These are phyloP conservation scores for Anthoscopus minutus DNA, from an alignment of 2,113 vertebrate genomes.

Conservation along the genomic window DNA sequence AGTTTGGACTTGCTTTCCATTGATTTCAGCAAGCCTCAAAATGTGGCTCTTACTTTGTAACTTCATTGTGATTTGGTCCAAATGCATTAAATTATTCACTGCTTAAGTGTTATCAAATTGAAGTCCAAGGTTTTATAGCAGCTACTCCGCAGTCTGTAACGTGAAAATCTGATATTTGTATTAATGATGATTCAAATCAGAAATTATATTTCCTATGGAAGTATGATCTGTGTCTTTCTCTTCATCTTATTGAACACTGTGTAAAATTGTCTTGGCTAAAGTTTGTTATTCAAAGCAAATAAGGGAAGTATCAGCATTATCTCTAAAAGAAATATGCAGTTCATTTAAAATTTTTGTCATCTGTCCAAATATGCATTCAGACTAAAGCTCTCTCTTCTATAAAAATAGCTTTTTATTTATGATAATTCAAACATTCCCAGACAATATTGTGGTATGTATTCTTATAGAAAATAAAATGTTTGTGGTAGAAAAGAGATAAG, in stretches of 20 bases:
- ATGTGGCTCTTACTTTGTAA: neutral
- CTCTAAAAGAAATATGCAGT: accelerated
- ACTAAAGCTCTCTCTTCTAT: neutral
- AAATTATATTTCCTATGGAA: neutral
- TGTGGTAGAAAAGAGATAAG: neutral
- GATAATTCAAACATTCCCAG: conserved; percentile 24
- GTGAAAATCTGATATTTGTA: neutral
- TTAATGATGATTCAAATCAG: neutral
- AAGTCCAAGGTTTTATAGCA: neutral
- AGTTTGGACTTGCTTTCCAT: neutral
- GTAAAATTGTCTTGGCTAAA: neutral
- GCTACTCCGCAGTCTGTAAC: neutral
- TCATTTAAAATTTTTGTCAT: neutral
- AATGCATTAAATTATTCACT: neutral
- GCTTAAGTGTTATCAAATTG: neutral
- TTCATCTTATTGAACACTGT: neutral
- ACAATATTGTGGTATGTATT: neutral
- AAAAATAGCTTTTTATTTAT: conserved; percentile 20
- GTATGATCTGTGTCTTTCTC: neutral
- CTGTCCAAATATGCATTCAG: neutral
- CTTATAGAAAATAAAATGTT: neutral
- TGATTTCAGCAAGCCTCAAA: neutral
- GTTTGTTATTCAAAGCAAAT: neutral
- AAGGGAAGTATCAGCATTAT: neutral
- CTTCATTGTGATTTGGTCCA: neutral